Base-by-base conservation (phyloP, 2,113 vertebrate genomes). In the Laterallus jamaicensis region DNA sequence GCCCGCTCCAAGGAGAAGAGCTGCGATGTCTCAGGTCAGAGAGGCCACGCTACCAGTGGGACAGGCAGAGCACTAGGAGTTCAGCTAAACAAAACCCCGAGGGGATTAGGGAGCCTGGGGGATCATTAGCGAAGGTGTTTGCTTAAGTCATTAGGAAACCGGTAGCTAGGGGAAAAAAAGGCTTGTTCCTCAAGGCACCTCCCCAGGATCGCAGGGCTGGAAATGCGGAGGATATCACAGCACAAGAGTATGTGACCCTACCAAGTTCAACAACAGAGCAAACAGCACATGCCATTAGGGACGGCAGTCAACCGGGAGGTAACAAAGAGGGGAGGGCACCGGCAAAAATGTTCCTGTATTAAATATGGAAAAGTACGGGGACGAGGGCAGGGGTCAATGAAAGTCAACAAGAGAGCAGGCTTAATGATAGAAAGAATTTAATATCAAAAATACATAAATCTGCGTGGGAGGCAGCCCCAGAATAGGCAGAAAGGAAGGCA, bases 381-480 rank as follows among this genome's bases (percentile, higher is more conserved):
- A 98, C 97, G 95, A 95, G 98, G 98, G 98, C 92, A 28, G 52
- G 52, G 99, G 99, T 99, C 99, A 99, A 98, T 98, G 98, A 99
- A 99, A 99, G 99, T 99, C 99, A 99, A 99, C 99, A 99, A 98
- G 98, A 98, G 98, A 98, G 97, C 98, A 98, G 98, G 98, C 98
- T 98, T 98, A 98, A 99, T 98, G 98, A 98, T 94, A 98, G 98
- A 98, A 98, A 98, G 98, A 99, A 99, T 99, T 99, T 99, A 98
- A 99, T 99, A 99, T 99, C 97, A 99, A 99, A 99, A 99, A 99
- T 98, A 98, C 99, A 99, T 99, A 99, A 99, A 99, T 99, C 99
- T 99, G 98, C 96, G 96, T 90, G 97, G 96, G 96, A 98, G 98
- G 98, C 99, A 99, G 98, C 80, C 75, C 76, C 92, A 98, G 96